Evolutionary conservation across 2,113 vertebrate species (phyloP).

Genomic region (Collichthys lucidus): DNA sequence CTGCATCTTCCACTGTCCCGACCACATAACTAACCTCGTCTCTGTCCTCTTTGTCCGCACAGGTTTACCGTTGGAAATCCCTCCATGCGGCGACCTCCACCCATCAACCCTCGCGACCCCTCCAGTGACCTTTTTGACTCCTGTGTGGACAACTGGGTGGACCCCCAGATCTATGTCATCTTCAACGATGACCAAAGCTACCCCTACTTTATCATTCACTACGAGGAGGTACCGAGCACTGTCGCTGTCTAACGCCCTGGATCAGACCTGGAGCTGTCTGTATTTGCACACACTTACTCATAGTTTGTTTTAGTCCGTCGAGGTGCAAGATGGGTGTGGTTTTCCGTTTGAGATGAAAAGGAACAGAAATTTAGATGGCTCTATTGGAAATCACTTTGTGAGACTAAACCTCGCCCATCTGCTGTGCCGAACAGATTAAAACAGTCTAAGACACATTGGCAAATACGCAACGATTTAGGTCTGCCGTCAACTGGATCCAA

Average conservation of each 20-base stretch:
- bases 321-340: constrained; percentile 27
- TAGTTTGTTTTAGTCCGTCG: constrained; percentile 27
- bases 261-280: constrained; percentile 28
- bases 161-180: constrained; percentile 99
- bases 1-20: neutral
- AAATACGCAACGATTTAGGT: constrained; percentile 34
- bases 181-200: constrained; percentile 99
- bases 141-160: constrained; percentile 98
- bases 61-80: constrained; percentile 95
- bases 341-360: constrained; percentile 18
- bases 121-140: constrained; percentile 99
- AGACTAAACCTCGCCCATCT: constrained; percentile 25
- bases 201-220: constrained; percentile 98
- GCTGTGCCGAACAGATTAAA: constrained; percentile 51
- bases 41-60: neutral
- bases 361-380: neutral
- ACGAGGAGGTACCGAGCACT: constrained; percentile 95
- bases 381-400: constrained; percentile 8
- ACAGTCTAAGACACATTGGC: constrained; percentile 45
- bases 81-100: constrained; percentile 95
- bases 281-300: constrained; percentile 49
- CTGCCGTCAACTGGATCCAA: constrained; percentile 40
- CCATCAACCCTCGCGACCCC: constrained; percentile 90
- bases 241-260: constrained; percentile 88
- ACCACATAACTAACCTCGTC: neutral